Percentiles rank a stretch among this genome's conserved stretches.
Evolutionary conservation across 2,797 vertebrate genomes (phyloP).

Genomic region (Brotula barbata): DNA sequence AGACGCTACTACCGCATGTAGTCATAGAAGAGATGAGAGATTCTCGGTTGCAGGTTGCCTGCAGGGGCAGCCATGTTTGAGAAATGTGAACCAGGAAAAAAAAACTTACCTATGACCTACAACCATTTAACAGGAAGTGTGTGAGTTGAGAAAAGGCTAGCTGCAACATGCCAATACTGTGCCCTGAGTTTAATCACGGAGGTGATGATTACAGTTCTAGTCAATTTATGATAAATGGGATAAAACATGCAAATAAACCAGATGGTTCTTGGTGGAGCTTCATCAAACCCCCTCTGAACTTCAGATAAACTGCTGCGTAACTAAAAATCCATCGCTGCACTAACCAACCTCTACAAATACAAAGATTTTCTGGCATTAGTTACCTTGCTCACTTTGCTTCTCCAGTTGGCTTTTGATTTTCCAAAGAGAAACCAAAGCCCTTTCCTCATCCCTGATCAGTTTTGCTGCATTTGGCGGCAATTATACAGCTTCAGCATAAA

Average conservation of each 20-base stretch:
- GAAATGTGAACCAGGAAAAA: too few relatives aligned
- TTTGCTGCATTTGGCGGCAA: slow-evolving; percentile 87
- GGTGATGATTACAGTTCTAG: too few relatives aligned
- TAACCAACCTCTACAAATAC: not conserved
- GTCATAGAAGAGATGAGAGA: too few relatives aligned
- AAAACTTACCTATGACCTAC: not conserved
- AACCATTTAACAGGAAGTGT: not conserved
- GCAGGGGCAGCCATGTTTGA: too few relatives aligned
- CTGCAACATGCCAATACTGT: not conserved
- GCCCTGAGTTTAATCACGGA: not conserved
- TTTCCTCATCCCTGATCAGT: slow-evolving; percentile 61
- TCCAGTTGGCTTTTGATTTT: slow-evolving; percentile 18
- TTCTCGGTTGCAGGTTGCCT: too few relatives aligned
- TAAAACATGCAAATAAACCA: slow-evolving; percentile 44
- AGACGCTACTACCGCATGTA: too few relatives aligned
- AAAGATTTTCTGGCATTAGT: not conserved
- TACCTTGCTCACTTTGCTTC: not conserved
- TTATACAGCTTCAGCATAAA: slow-evolving; percentile 72
- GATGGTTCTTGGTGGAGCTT: slow-evolving; percentile 32
- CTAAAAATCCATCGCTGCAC: slow-evolving; percentile 18
- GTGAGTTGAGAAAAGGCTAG: not conserved
- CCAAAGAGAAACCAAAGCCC: slow-evolving; percentile 20
- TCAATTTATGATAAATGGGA: slow-evolving; percentile 36
- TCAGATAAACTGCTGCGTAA: not conserved
- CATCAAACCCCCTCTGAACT: slow-evolving; percentile 10